Evolutionary conservation across 2,113 vertebrate species (phyloP).

Genomic region (Corythornis vintsioides): DNA sequence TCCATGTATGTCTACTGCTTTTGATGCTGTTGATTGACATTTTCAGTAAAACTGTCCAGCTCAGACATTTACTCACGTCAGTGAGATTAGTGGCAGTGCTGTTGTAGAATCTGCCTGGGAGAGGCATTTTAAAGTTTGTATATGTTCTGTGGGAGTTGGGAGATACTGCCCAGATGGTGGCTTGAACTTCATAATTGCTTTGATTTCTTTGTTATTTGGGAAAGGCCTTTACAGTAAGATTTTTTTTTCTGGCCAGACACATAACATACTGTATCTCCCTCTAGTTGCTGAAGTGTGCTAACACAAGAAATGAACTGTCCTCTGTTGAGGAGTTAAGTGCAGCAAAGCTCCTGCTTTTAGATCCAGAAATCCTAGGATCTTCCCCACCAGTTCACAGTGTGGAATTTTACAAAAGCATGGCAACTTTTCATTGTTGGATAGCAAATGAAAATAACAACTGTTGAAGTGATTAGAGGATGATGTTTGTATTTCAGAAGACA

Average conservation of each 20-base stretch:
- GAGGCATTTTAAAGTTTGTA: background rate
- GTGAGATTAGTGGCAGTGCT: background rate
- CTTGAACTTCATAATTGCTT: background rate
- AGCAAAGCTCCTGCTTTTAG: background rate
- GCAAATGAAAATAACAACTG: background rate
- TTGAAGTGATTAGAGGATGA: background rate
- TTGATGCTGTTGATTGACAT: background rate
- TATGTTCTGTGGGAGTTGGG: background rate
- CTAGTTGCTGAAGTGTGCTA: background rate
- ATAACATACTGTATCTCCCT: background rate
- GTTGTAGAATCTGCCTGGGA: background rate
- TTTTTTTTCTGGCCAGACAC: background rate
- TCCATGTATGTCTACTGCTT: background rate
- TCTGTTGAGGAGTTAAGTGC: background rate
- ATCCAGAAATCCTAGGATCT: background rate
- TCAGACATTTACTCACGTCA: background rate
- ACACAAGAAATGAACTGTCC: background rate
- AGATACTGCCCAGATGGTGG: background rate
- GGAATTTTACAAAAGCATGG: rapidly evolving
- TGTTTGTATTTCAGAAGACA: background rate
- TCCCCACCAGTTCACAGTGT: background rate
- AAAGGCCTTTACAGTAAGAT: background rate
- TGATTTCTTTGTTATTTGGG: background rate
- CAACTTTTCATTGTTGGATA: background rate
- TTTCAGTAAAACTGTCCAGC: background rate